Evolutionary conservation across 30 jellyfish, hydroid and myxozoan genomes (phyloP), one percentile per base, ranked within the genome.

Genomic region (Turritopsis rubra): DNA sequence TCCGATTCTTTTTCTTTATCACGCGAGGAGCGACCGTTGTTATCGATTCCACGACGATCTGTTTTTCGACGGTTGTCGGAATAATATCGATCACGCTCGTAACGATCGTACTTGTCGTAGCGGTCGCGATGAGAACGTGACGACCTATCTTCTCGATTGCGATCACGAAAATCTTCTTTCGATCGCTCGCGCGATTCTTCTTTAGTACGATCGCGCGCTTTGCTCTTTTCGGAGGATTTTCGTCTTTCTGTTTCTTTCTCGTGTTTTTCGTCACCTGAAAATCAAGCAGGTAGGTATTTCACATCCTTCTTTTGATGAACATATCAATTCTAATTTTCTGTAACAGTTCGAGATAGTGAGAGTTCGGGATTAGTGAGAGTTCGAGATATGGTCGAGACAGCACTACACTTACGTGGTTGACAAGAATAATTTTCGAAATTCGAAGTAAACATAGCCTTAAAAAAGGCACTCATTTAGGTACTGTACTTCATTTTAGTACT

Each of bases 31-130:
- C 31, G 28, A 0, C 77, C 31, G 31, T 27, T 27, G 77, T 27
- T 27, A 22, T 68, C 77, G 30, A 9, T 27, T 23, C 77, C 30
- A n/a, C 77, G 28, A 7, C 77, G 77, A 25, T 30, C 66, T 22
- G 83, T 25, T 1, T 27, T 27, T 22, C 66, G 53, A 7, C 85
- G 76, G 72, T 82, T 82, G 18, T 82, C 88, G 73, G 27, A 23
- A 20, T 82, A 28, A 66, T 20, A 16, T 8, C 52, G 75, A 82
- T 71, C 68, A 21, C 85, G 52, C 16, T 82, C 82, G 52, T 68
- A 29, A 17, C 84, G 24, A 65, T 82, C 85, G 28, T 80, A 80
- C 28, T 80, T 80, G 28, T 80, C 87, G 87, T 80, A 80, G 5
- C 81, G 80, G 29, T 26, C 70, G 20, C 77, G 77, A 1, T 68